Base-by-base conservation (phyloP, 1,140 invertebrate genomes). In the Aphis craccivora region DNA sequence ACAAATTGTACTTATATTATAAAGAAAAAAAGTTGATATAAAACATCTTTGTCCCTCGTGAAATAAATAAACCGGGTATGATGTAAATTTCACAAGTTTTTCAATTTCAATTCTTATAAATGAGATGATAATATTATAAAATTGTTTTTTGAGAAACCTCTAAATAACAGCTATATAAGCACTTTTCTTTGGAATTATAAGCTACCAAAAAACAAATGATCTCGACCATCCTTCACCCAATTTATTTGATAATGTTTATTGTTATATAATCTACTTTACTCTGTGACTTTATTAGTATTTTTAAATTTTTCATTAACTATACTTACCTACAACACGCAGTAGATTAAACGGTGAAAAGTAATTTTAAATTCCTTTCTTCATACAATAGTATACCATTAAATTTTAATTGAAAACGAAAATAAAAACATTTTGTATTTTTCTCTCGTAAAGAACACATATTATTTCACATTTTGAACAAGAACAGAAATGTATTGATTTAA, bases 81-180 rank as follows among this genome's bases (percentile, higher is more conserved):
- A 76, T n/a, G 30, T 76, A 76, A 76, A 76, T 76, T 76, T 76
- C 30, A 76, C 60, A 76, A 76, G 60, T 76, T 76, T 76, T 76
- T 76, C 60, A 76, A 76, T 76, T 76, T 76, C 2, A 18, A 76
- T 76, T 76, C 30, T 76, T n/a, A n/a, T 76, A 76, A 76, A 76
- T 76, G 60, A 76, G 30, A 76, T 76, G 60, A 76, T 76, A n/a
- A 76, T 76, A n/a, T 67, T 67, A 67, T n/a, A n/a, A 76, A 76
- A 76, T 76, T 76, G 60, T 76, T 76, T 76, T 67, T n/a, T 18
- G n/a, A 76, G 14, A 76, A 76, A 76, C 30, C 30, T 76, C 60
- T 76, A n/a, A 51, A 51, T 51, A 76, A 76, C n/a, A 18, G 60
- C 60, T 76, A n/a, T 76, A 76, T 51, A 76, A 67, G 60, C 60